Base-by-base conservation (phyloP, 1,140 invertebrate species). In the Drosophila oshimai region DNA sequence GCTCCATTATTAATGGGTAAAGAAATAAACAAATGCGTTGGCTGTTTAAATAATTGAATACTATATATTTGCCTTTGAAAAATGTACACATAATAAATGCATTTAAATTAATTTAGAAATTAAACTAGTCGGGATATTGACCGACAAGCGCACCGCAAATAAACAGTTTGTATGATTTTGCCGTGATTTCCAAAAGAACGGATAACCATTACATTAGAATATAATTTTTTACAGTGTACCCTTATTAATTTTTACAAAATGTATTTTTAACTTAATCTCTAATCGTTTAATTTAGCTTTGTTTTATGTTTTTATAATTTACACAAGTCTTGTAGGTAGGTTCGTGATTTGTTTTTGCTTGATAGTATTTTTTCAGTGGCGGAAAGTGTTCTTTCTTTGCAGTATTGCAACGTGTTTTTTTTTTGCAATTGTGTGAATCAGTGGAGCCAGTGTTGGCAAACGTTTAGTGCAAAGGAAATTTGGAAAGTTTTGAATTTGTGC, bases 301-400 rank as follows among this genome's bases (percentile, higher is more conserved):
- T 39, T 28, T 49, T 42, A 53, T 18, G 37, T 46, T 69, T 57
- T 68, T 29, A 53, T 81, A 74, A 78, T 83, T 83, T 84, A 84
- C 88, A 89, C 84, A 89, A 89, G 84, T 89, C 84, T 89, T 89
- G 84, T 89, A 84, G 75, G 84, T 89, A 89, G 84, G 79, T 80
- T 89, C 69, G 84, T 79, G 80, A 86, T 86, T 86, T 72, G 45
- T 69, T 80, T 58, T 60, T 80, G 18, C 36, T 57, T 26, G 57
- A 74, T 46, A 74, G 64, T 55, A 60, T 68, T 26, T 45, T 42
- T 22, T 46, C 28, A 57, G 42, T 74, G 49, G 37, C 58, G 46
- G 50, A 69, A 54, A 67, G 49, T 54, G 62, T 55, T 51, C 29
- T 37, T 17, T 62, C 39, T 41, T 41, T 42, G 50, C 44, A 78